Evolutionary conservation across 2,888 invertebrate genomes (phyloP), one percentile per base, ranked within the genome.

Genomic region (Rhodophaea formosa): DNA sequence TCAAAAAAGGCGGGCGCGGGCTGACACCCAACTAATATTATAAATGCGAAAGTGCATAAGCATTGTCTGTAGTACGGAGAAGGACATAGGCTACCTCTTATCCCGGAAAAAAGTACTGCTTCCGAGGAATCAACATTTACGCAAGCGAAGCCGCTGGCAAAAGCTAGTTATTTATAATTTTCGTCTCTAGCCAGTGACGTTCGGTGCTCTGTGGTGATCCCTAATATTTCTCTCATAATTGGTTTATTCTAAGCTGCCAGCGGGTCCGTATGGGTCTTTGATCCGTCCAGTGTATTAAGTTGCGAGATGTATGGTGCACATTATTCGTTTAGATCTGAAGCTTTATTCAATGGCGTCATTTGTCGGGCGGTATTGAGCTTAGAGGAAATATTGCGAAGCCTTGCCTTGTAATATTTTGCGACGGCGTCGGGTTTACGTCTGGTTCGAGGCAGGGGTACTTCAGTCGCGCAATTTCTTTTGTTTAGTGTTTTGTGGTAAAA

Each of bases 141-240:
- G n/a, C n/a, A n/a, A n/a, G n/a, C n/a, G n/a, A n/a, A n/a, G n/a
- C n/a, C n/a, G n/a, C n/a, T n/a, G n/a, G n/a, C n/a, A n/a, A n/a
- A n/a, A n/a, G n/a, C n/a, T n/a, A n/a, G n/a, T n/a, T n/a, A n/a
- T n/a, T n/a, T n/a, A n/a, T n/a, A n/a, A n/a, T n/a, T n/a, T n/a
- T n/a, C n/a, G n/a, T n/a, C n/a, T n/a, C n/a, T n/a, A n/a, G n/a
- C n/a, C n/a, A n/a, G n/a, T n/a, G n/a, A n/a, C n/a, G n/a, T n/a
- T n/a, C n/a, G n/a, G n/a, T n/a, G n/a, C n/a, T n/a, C n/a, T n/a
- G n/a, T n/a, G 72, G 72, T 76, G 79, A 90, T 91, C 90, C 90
- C 89, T 89, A 91, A 91, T 90, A 91, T 91, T 91, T 91, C 90
- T 87, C 88, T 89, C 88, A 89, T 91, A 91, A 91, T 91, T 91